Base-by-base conservation (phyloP, 2,113 vertebrate species). In the Lagopus muta region DNA sequence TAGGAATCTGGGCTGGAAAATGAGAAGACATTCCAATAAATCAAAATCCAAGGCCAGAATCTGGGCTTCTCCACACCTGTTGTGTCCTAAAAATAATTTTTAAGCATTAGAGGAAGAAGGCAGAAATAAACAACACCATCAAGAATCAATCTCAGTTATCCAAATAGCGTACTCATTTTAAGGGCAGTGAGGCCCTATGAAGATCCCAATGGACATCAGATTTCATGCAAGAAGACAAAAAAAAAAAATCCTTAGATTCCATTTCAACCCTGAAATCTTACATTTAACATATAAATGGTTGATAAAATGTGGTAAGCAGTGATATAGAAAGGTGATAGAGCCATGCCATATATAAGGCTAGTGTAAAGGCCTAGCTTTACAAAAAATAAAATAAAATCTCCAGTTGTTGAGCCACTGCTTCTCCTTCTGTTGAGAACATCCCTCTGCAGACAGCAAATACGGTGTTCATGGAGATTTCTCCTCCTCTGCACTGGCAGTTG, bases 31-130 rank as follows among this genome's bases (percentile, higher is more conserved):
- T 83, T 79, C 92, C 81, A 48, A 54, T 22, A 18, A 27, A 15
- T 20, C 0, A 1, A 89, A 92, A 82, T 87, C 69, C 86, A 62
- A 92, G 71, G 74, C 85, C 21, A 13, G 36, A 42, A 47, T 36
- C 62, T 9, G 19, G 38, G 60, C 27, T 38, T 86, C 40, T 62
- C 0, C 0, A 18, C 0, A 1, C 9, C 30, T 45, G 5, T 81
- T 75, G 85, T 30, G 52, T 76, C 94, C 96, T 97, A 89, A 66
- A 96, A 86, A 75, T 14, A 70, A 95, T 72, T 92, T 74, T 93
- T 32, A 45, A 64, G 25, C 13, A 54, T 78, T n/a, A 36, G 61
- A 52, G 43, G 50, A 50, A 66, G 10, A 73, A 50, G 40, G 10
- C 42, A 52, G 27, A 71, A 81, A n/a, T 2, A 61, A 93, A 66